Base-by-base conservation (phyloP, 1,140 invertebrate species). In the Listronotus oregonensis region DNA sequence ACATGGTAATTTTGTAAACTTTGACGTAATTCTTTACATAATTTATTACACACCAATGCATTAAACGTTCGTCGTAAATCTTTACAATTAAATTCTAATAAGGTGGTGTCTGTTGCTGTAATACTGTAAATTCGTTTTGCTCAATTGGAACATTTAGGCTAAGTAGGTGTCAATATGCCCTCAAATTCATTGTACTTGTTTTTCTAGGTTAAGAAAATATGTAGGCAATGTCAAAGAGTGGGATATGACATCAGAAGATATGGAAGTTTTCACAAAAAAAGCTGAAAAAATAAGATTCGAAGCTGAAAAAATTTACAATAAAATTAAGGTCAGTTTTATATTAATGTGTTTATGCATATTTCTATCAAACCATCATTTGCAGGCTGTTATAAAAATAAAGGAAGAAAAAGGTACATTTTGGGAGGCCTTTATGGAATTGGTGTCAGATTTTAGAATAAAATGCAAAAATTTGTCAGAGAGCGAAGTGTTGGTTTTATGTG, bases 201-300 rank as follows among this genome's bases (percentile, higher is more conserved):
- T 31, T 11, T 54, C 10, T 44, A 64, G 61, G 39, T 65, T 75
- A 60, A 77, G 89, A 37, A 82, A 84, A 34, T 93, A 92, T 77
- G 84, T 92, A 39, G 92, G 92, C 17, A 93, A 93, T 76, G 77
- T 86, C 6, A 79, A 82, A 12, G 82, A 86, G 14, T 93, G 91
- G 91, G 86, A 88, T 65, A 77, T 92, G 52, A 83, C 74, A 12
- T 84, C 84, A 6, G 82, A 85, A 34, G 85, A 89, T 66, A 81
- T 82, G 50, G 75, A 83, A 44, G 74, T 78, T 43, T 92, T 92
- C 73, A 83, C 84, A 62, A 81, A 83, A 67, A 87, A 89, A 70
- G 88, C 89, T 4, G 80, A 85, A 67, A 75, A 82, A 62, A 89
- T 92, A 46, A 79, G 89, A 64, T 79, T 83, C 55, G 87, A 87